A percentile compares a stretch with the other conserved stretches of the same genome.
phyloP scores from a whole-genome alignment of 1,140 invertebrate species.

The Aphidius ervi region DNA sequence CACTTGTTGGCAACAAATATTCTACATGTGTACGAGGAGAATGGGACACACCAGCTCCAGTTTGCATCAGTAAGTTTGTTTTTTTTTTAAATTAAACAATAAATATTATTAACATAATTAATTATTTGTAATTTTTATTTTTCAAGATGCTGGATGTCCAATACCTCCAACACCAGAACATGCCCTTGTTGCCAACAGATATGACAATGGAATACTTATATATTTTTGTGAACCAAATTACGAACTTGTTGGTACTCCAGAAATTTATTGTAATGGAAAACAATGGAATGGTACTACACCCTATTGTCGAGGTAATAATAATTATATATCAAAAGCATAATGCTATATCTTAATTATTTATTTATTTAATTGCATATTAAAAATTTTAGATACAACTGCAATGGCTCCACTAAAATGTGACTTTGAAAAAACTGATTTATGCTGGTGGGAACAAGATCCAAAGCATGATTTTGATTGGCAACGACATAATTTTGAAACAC shows the following conservation, averaged over 20 bases:
- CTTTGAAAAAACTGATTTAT: slow-evolving; percentile 66
- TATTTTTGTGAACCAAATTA: slow-evolving; percentile 64
- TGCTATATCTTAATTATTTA: neutral
- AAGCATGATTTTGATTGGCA: slow-evolving; percentile 75
- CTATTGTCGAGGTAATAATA: slow-evolving; percentile 56
- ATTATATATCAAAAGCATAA: neutral
- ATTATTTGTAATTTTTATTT: slow-evolving; percentile 7
- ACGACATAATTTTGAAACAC: slow-evolving; percentile 61
- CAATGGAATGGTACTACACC: slow-evolving; percentile 61
- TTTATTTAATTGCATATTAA: slow-evolving; percentile 12
- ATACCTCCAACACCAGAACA: slow-evolving; percentile 44
- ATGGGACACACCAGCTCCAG: slow-evolving; percentile 60
- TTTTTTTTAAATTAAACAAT: slow-evolving; percentile 25
- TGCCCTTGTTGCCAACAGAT: slow-evolving; percentile 50
- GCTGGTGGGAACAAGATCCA: slow-evolving; percentile 71
- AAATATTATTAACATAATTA: slow-evolving; percentile 17
- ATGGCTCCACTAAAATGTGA: slow-evolving; percentile 57
- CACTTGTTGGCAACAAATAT: slow-evolving; percentile 61
- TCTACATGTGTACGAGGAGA: slow-evolving; percentile 57
- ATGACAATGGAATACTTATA: slow-evolving; percentile 56
- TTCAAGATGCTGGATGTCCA: slow-evolving; percentile 43
- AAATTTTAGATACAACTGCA: slow-evolving; percentile 39
- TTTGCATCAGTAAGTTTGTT: slow-evolving; percentile 61
- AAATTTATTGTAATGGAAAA: slow-evolving; percentile 62
- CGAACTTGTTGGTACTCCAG: slow-evolving; percentile 52